phyloP scores from a whole-genome alignment of 2,113 vertebrate species.

The Python bivittatus region DNA sequence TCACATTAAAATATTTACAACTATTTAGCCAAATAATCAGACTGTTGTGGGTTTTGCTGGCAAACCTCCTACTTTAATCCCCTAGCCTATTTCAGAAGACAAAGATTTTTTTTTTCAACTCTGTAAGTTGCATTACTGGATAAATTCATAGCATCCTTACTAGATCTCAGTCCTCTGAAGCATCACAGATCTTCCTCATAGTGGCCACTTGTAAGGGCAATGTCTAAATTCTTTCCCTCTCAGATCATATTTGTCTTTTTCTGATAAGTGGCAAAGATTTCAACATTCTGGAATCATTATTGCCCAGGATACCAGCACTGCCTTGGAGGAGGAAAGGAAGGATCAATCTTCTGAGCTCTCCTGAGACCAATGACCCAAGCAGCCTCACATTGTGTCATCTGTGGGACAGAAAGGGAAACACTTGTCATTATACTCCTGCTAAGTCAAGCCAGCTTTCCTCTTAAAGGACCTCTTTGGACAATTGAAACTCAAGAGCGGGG shows the following conservation, averaged over 20 bases:
- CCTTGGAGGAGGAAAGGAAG: background rate
- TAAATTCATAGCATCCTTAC: background rate
- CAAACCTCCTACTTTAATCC: background rate
- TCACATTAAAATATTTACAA: background rate
- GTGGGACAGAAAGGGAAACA: background rate
- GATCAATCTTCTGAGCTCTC: background rate
- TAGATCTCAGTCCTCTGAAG: background rate
- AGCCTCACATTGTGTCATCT: background rate
- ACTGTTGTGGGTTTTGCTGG: background rate
- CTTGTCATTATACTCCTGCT: background rate
- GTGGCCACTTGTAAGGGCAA: background rate
- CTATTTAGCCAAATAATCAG: background rate
- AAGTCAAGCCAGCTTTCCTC: background rate
- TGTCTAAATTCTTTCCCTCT: background rate
- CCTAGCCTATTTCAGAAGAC: background rate
- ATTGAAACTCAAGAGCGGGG: background rate
- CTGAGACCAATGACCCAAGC: background rate
- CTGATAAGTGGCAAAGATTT: background rate
- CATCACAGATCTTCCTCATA: background rate
- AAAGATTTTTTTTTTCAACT: background rate
- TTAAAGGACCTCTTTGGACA: background rate
- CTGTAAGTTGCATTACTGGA: background rate
- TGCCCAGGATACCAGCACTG: background rate
- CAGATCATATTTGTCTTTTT: background rate
- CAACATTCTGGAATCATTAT: background rate